Base-by-base conservation (phyloP, 92 coral and sea anemone species). In the Zoanthus gigantus region DNA sequence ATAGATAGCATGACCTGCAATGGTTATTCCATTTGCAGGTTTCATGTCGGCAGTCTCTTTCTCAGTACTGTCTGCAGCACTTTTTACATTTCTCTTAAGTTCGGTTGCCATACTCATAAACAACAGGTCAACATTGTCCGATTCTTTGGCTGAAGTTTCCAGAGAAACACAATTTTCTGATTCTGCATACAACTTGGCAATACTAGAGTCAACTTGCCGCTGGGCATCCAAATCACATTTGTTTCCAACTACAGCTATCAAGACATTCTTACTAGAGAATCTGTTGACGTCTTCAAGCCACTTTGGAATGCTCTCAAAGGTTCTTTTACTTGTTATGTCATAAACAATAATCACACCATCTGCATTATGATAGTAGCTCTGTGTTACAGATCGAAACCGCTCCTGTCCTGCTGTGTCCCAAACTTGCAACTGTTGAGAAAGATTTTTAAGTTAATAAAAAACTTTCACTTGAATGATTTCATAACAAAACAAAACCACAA, bases 371-470 rank as follows among this genome's bases (percentile, higher is more conserved):
- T 97, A 97, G 86, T 95, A 97, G 69, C 99, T 97, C 72, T 97
- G 99, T 52, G 99, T 97, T 42, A 97, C 91, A 42, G 99, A 97
- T 57, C 98, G 95, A 83, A 97, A 97, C 0, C 99, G 87, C 72
- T 97, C 99, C 74, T 97, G 98, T 50, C 99, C 99, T 6, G 99
- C 99, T 18, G 99, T 97, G 79, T 97, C 99, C 99, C 99, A 97
- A 52, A 97, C 84, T 89, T 97, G 99, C 74, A 97, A 88, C 99
- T 96, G 72, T 31, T 90, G 90, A 69, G 31, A 13, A 69, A 69
- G 12, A 5, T 5, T 7, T 63, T 63, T 63, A 63, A 60, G 7
- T 11, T 15, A 13, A 13, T 15, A 15, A 3, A 57, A 12, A 37
- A 37, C 42, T 37, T 37, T 37, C 3, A 37, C 1, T 2, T 37